Base-by-base conservation (phyloP, 2,113 vertebrate species). In the Brachionichthys hirsutus region DNA sequence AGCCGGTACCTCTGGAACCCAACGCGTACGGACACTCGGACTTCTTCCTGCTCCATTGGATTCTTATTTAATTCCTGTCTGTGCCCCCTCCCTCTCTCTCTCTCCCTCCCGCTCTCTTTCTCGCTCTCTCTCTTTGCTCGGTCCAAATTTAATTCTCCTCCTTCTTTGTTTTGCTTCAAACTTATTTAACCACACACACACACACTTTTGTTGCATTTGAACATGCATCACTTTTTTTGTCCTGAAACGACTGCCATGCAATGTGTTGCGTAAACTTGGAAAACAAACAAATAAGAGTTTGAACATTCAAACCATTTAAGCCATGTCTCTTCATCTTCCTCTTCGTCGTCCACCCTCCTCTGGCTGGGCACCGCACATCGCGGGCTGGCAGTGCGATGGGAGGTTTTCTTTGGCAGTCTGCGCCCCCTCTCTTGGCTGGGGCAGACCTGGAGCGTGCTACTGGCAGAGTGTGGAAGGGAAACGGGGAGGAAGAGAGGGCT, bases 391-490 rank as follows among this genome's bases (percentile, higher is more conserved):
- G 67, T 78, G 62, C 73, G 73, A 81, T 80, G 81, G 86, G 84
- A 88, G 89, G 73, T 91, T 92, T 90, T 89, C 78, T 89, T 92
- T 91, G 87, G 90, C 89, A 88, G 85, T 77, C 85, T 83, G 74
- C 77, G 80, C 71, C 86, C 75, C 73, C 36, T 77, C 73, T 83
- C 54, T 86, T 90, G 56, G 79, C 90, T 77, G 86, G 85, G 89
- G 89, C 90, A 66, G 86, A 84, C 87, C 84, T 91, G 83, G 80
- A 87, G 89, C 79, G 81, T 83, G 93, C 93, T 94, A 93, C 94
- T 95, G 94, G 92, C 93, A 70, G 83, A 84, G 73, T 86, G 77
- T 59, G 80, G 79, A 88, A 90, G 91, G 90, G 92, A 93, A 92
- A 87, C 89, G 81, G 89, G 87, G 81, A 73, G 74, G 61, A 64